Percentiles rank a stretch among this genome's conserved stretches.
These are phyloP conservation scores for Acipenser ruthenus DNA, from an alignment of 2,797 vertebrate species.

Conservation along the genomic window DNA sequence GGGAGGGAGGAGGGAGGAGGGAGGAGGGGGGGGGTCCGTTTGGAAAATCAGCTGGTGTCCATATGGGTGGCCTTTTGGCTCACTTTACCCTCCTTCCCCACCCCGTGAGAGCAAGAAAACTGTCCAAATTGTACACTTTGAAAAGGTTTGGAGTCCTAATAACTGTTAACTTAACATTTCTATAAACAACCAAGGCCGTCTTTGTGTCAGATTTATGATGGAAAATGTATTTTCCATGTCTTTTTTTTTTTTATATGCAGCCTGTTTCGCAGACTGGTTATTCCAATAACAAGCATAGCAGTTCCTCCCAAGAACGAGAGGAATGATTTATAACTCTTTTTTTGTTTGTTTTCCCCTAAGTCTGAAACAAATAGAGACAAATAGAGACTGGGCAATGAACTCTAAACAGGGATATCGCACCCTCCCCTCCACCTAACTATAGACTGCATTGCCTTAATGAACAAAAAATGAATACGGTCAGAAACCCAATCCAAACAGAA, in stretches of 20 bases:
- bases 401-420: conserved; percentile 44
- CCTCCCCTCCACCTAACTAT: conserved; percentile 17
- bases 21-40: conserved; percentile 36
- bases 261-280: conserved; percentile 30
- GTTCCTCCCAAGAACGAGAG: conserved; percentile 8
- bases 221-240: conserved; percentile 36
- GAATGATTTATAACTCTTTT: conserved; percentile 53
- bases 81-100: conserved; percentile 19
- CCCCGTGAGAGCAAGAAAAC: conserved; percentile 38
- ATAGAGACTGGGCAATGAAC: conserved; percentile 42
- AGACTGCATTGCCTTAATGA: no score
- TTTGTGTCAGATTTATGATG: conserved; percentile 45
- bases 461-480: no score
- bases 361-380: conserved; percentile 47
- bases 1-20: conserved; percentile 15
- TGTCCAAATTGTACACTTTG: conserved; percentile 37
- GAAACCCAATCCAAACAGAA: no score
- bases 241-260: conserved; percentile 34
- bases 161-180: conserved; percentile 29
- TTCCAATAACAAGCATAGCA: conserved; percentile 18
- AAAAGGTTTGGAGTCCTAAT: conserved; percentile 33
- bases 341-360: conserved; percentile 45
- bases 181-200: conserved; percentile 42
- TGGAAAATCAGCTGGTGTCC: conserved; percentile 73
- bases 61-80: conserved; percentile 65